Evolutionary conservation across 2,888 invertebrate species (phyloP), one percentile per base, ranked within the genome.

Genomic region (Bellardia pandia): DNA sequence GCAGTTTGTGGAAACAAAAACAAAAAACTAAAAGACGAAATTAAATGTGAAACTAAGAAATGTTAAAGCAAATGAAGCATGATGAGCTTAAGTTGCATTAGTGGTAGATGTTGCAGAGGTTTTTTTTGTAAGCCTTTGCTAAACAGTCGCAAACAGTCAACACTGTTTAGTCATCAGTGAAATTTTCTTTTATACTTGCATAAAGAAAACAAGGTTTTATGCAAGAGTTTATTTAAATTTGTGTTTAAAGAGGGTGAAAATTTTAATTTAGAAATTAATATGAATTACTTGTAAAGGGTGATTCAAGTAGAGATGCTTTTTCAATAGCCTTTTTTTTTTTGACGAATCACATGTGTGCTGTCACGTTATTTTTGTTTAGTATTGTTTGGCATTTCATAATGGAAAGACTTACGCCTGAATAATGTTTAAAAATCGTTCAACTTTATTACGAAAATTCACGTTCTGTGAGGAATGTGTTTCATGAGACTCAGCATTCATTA

Each of bases 1-100:
- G n/a, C 33, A 48, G 48, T 66, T 58, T 64, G 37, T 56, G 23
- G 40, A 23, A 30, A 13, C 16, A 77, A 45, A 66, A 48, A 13
- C 7, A 58, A 58, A 68, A 51, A 37, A 62, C 8, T 23, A 51
- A 37, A 68, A 66, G 68, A 33, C 23, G 58, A 74, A 60, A 84
- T 8, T 37, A 62, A 62, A 66, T 53, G 56, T 33, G 45, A 72
- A 68, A 68, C 53, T 62, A 68, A 53, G 64, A 76, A 72, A 87
- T 80, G 78, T 72, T 83, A 66, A 45, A 76, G 71, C 83, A 86
- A 84, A 86, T 87, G 81, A 87, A 85, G 85, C 85, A 85, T 87
- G 85, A 87, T 85, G 69, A 87, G 84, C 85, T 87, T 87, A 87
- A 78, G 85, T 85, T 87, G 87, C 85, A 84, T 87, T 87, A 85